Evolutionary conservation across 2,888 invertebrate species (phyloP).

Genomic region (Tyria jacobaeae): DNA sequence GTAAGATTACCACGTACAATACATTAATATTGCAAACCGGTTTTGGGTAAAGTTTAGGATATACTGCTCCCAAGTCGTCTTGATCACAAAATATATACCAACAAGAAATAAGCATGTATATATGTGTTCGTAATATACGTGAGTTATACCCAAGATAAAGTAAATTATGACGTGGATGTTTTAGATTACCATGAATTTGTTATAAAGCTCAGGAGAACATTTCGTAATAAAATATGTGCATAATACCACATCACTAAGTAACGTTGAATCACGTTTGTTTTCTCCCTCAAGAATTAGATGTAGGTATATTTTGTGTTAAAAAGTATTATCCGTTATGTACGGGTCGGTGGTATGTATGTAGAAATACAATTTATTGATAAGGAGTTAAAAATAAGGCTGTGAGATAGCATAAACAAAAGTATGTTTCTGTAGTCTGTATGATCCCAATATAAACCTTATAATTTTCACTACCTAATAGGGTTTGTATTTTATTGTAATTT

Average conservation of each 20-base stretch:
- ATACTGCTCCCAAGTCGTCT: conserved; percentile 72
- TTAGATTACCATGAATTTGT: conserved; percentile 47
- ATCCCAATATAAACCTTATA: neutral
- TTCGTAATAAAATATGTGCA: conserved; percentile 38
- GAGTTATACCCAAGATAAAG: conserved; percentile 46
- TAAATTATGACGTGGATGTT: conserved; percentile 47
- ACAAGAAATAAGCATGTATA: conserved; percentile 45
- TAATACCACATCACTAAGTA: conserved; percentile 25
- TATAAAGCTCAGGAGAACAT: conserved; percentile 38
- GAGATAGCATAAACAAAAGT: neutral
- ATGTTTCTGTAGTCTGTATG: neutral
- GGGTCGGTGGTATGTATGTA: neutral
- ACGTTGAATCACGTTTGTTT: conserved; percentile 8
- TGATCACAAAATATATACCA: conserved; percentile 57
- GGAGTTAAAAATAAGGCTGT: neutral
- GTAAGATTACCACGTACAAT: conserved; percentile 77
- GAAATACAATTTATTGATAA: neutral
- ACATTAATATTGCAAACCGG: conserved; percentile 81
- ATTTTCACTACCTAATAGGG: no score
- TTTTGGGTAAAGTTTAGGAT: conserved; percentile 77
- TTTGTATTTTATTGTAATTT: no score
- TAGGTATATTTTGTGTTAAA: conserved; percentile 7
- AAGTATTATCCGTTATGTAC: neutral
- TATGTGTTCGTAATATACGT: conserved; percentile 31
- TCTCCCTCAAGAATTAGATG: neutral